Percentiles rank a stretch among this genome's conserved stretches.
These are phyloP conservation scores for Agrypnia vestita DNA, from an alignment of 1,140 invertebrate genomes.

Conservation along the genomic window DNA sequence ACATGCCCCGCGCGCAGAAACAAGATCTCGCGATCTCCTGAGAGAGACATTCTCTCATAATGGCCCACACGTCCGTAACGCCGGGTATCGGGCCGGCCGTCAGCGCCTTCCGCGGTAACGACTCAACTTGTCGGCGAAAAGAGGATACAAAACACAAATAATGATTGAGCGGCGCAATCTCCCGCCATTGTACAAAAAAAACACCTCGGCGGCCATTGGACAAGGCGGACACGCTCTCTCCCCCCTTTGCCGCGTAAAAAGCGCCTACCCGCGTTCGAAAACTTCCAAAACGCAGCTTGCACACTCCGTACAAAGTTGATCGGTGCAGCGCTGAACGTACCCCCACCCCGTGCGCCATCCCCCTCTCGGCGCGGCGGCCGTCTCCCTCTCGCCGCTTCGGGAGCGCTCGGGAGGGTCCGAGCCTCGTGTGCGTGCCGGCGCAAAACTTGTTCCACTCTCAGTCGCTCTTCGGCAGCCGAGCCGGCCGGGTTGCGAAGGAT, in stretches of 20 bases:
- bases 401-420: slow-evolving; percentile 1
- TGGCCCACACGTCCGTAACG: slow-evolving; percentile 17
- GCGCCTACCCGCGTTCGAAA: slow-evolving; percentile 26
- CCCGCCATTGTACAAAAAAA: slow-evolving; percentile 38
- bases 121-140: slow-evolving; percentile 43
- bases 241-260: slow-evolving; percentile 23
- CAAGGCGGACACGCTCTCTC: slow-evolving; percentile 15
- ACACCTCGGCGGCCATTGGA: slow-evolving; percentile 29
- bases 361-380: neutral
- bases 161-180: slow-evolving; percentile 41
- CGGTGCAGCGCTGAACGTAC: slow-evolving; percentile 15
- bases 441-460: slow-evolving; percentile 35
- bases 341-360: neutral
- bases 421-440: slow-evolving; percentile 23
- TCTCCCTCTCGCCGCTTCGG: slow-evolving; percentile 12
- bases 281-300: slow-evolving; percentile 47
- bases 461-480: slow-evolving; percentile 38
- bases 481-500: slow-evolving; percentile 31
- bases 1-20: neutral
- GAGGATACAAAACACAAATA: slow-evolving; percentile 37
- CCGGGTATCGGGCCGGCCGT: slow-evolving; percentile 5
- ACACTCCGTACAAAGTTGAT: slow-evolving; percentile 42
- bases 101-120: slow-evolving; percentile 36
- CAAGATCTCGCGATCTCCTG: neutral
- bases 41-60: slow-evolving; percentile 25